These are phyloP conservation scores for Brevimyrus niger DNA, from an alignment of 2,113 vertebrate species.

Conservation along the genomic window DNA sequence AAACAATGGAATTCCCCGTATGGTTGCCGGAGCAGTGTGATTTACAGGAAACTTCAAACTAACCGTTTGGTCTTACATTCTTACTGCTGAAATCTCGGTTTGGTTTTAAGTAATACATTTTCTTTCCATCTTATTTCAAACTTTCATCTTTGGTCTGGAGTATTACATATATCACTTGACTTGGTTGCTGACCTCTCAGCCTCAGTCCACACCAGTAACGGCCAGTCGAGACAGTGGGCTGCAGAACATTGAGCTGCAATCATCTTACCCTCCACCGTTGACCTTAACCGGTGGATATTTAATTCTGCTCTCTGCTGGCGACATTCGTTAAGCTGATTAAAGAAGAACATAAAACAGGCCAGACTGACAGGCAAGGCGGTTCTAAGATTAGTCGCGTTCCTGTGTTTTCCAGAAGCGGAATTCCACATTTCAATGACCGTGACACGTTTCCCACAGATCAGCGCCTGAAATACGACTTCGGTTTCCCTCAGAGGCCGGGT, in stretches of 20 bases:
- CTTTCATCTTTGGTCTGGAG: conserved; percentile 32
- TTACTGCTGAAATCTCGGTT: not conserved
- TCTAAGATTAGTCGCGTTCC: conserved; percentile 15
- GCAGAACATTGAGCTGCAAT: conserved; percentile 40
- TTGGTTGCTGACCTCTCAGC: conserved; percentile 29
- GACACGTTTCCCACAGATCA: not conserved
- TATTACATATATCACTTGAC: conserved; percentile 20
- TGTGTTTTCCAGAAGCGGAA: not conserved
- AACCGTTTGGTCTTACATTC: not conserved
- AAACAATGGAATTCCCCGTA: not conserved
- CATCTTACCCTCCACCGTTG: conserved; percentile 19
- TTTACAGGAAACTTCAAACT: not conserved
- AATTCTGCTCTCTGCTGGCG: conserved; percentile 11
- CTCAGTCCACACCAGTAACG: conserved; percentile 22
- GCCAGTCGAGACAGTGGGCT: conserved; percentile 25
- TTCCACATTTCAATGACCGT: not conserved
- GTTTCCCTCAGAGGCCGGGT: not conserved
- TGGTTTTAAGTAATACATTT: conserved; percentile 14
- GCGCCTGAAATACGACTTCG: not conserved
- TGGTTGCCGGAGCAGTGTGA: not conserved
- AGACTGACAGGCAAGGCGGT: conserved; percentile 6
- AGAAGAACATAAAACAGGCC: conserved; percentile 23
- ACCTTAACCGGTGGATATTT: conserved; percentile 20
- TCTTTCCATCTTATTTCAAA: conserved; percentile 25
- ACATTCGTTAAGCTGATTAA: conserved; percentile 34